Conservation (phyloP, 2,797 vertebrate genomes). For the Nyctibius grandis region DNA sequence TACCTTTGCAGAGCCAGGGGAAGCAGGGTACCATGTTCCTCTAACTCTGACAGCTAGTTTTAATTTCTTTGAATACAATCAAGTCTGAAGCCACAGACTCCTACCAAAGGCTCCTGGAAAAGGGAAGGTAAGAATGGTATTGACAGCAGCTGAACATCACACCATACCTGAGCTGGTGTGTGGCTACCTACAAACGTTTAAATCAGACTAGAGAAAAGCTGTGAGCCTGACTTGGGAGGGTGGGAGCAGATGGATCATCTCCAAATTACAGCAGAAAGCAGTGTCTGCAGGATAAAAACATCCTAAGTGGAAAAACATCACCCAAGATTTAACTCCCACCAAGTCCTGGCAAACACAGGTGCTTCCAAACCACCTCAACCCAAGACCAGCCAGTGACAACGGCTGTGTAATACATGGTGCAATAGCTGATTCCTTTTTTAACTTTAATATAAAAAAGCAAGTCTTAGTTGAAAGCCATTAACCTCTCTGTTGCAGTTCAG, state of each 20-base stretch:
- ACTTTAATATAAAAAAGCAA: not conserved
- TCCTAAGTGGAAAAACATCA: not conserved
- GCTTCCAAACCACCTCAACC: not conserved
- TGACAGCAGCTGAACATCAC: not conserved
- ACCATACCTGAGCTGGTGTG: not conserved
- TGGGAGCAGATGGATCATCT: not conserved
- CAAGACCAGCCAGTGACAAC: not conserved
- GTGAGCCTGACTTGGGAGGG: not conserved
- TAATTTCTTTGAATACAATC: not conserved
- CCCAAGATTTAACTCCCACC: not conserved
- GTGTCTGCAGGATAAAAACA: not conserved
- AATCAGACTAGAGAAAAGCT: not conserved
- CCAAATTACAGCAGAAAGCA: not conserved
- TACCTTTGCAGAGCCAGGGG: not conserved
- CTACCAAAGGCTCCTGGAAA: not conserved
- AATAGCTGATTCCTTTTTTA: not conserved
- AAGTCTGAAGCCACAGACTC: not conserved
- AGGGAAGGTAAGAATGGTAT: not conserved
- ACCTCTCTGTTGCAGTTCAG: not conserved
- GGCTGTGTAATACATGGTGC: rapidly evolving
- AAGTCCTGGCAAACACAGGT: not conserved
- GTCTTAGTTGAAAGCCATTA: not conserved
- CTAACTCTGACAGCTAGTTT: not conserved
- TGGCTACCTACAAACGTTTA: not conserved
- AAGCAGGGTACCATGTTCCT: rapidly evolving